Conservation (phyloP, 92 coral and sea anemone species). For the Porites lobata region DNA sequence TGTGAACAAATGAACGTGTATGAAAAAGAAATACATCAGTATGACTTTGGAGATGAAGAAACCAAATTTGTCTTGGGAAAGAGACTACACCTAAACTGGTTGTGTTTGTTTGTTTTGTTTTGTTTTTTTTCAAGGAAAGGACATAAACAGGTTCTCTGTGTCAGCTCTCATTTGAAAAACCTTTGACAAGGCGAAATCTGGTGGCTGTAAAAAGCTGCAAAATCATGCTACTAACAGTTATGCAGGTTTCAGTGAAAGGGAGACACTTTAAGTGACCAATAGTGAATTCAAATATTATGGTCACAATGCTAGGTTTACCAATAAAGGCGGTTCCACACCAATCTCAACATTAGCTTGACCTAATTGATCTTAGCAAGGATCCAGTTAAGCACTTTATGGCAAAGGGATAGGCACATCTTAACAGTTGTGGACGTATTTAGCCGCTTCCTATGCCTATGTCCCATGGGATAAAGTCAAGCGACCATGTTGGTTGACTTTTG, state of each 20-base stretch:
- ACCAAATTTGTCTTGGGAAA: slow-evolving; percentile 37
- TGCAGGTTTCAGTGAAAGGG: background rate
- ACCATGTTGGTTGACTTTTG: no score
- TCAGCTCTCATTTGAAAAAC: background rate
- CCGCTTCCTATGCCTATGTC: slow-evolving; percentile 16
- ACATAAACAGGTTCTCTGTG: background rate
- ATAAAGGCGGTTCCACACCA: no score
- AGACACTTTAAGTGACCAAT: background rate
- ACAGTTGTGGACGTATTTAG: slow-evolving; percentile 28
- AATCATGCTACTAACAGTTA: background rate
- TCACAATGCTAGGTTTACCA: no score
- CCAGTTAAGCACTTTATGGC: slow-evolving; percentile 1
- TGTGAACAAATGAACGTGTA: slow-evolving; percentile 22
- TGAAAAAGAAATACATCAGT: slow-evolving; percentile 30
- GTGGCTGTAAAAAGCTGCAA: background rate
- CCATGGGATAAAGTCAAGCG: background rate
- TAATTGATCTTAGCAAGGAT: slow-evolving; percentile 9
- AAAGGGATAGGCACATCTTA: slow-evolving; percentile 14
- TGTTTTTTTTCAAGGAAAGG: background rate
- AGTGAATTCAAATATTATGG: no score
- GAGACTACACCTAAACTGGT: slow-evolving; percentile 24
- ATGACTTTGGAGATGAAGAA: slow-evolving; percentile 31
- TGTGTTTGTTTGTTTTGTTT: background rate
- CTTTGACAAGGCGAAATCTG: background rate
- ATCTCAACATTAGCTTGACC: slow-evolving; percentile 27